Percentiles rank a stretch among this genome's conserved stretches.
phyloP scores from a whole-genome alignment of 2,797 vertebrate genomes.

The Leptatherina wallacei region DNA sequence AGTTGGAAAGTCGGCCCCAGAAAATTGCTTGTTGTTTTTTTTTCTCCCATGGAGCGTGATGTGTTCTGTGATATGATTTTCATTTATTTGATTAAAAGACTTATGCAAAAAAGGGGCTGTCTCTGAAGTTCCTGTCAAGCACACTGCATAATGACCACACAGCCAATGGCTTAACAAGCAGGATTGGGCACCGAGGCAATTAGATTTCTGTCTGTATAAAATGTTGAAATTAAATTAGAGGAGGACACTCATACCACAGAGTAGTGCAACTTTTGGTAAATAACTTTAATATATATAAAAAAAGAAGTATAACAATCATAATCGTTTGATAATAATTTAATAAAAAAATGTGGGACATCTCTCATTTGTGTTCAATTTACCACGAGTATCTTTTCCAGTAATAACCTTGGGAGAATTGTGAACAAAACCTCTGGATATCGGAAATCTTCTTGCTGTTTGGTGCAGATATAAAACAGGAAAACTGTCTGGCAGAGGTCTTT shows the following conservation, averaged over 20 bases:
- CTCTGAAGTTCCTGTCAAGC: conserved; percentile 29
- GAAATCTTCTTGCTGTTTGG: background rate
- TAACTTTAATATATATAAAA: background rate
- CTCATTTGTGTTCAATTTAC: background rate
- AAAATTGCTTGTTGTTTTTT: conserved; percentile 31
- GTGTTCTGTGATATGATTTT: conserved; percentile 68
- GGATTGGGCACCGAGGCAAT: conserved; percentile 8
- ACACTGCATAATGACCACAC: conserved; percentile 23
- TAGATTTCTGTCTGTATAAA: conserved; percentile 30
- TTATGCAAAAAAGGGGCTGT: conserved; percentile 54
- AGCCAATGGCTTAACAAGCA: conserved; percentile 43
- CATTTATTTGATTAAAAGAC: conserved; percentile 74
- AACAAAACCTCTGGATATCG: background rate
- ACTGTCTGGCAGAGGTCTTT: background rate
- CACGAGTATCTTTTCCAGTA: background rate
- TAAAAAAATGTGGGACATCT: background rate
- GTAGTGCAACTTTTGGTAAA: conserved; percentile 14
- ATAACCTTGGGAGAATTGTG: background rate
- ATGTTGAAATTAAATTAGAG: conserved; percentile 40
- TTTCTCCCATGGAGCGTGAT: conserved; percentile 43
- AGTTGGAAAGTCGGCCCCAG: conserved; percentile 33
- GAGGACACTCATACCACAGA: conserved; percentile 2
- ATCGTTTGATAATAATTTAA: background rate
- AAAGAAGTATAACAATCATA: background rate
- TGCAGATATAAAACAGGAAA: background rate